Conservation (phyloP, 2,888 invertebrate genomes). For the Galerucella nymphaeae region DNA sequence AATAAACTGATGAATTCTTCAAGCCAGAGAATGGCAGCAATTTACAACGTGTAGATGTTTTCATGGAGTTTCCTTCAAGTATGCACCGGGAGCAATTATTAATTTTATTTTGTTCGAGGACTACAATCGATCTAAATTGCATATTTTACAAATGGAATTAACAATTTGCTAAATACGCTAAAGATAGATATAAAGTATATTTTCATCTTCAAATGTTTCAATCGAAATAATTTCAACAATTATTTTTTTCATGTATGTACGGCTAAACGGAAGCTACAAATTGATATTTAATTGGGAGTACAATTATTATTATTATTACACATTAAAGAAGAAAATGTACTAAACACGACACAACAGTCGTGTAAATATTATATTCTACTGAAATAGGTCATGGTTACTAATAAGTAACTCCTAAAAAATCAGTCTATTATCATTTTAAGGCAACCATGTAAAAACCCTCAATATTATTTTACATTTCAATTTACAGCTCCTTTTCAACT, state of each 20-base stretch:
- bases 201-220: too few relatives aligned
- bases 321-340: not conserved
- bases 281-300: too few relatives aligned
- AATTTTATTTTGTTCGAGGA: too few relatives aligned
- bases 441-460: conserved; percentile 56
- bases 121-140: not conserved
- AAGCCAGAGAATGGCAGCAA: too few relatives aligned
- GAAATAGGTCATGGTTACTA: conserved; percentile 2
- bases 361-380: not conserved
- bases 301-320: too few relatives aligned
- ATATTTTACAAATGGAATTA: not conserved
- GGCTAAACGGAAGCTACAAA: too few relatives aligned
- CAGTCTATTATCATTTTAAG: conserved; percentile 59
- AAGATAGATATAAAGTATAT: not conserved
- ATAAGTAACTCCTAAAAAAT: conserved; percentile 50
- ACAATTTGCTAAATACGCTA: not conserved
- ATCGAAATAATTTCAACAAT: too few relatives aligned
- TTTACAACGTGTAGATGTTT: too few relatives aligned
- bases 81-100: too few relatives aligned
- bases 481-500: conserved; percentile 23
- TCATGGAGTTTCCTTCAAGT: too few relatives aligned
- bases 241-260: too few relatives aligned
- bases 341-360: not conserved
- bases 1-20: too few relatives aligned
- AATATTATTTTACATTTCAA: conserved; percentile 40